Conservation (phyloP, 2,113 vertebrate genomes). For the Megalops atlanticus region DNA sequence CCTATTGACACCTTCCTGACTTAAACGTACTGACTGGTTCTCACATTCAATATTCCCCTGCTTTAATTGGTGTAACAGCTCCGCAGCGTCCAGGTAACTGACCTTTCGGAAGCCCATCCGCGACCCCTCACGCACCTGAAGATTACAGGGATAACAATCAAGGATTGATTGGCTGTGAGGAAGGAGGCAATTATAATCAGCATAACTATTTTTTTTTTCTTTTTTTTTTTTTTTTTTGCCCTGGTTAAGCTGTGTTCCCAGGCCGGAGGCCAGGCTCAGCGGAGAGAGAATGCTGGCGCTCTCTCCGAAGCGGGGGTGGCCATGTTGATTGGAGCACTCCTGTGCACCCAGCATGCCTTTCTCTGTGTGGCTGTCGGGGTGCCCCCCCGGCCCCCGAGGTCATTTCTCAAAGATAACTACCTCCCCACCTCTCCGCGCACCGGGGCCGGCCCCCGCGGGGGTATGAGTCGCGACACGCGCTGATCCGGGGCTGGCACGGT, state of each 20-base stretch:
- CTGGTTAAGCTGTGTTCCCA: neutral
- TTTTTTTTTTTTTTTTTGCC: too few relatives aligned
- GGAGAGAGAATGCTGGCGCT: neutral
- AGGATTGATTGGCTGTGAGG: neutral
- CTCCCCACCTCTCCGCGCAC: slow-evolving; percentile 45
- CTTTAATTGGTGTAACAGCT: neutral
- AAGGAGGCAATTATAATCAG: neutral
- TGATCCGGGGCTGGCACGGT: slow-evolving; percentile 19
- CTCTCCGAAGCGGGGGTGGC: too few relatives aligned
- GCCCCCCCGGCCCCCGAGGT: neutral
- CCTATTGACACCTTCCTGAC: neutral
- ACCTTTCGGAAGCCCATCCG: neutral
- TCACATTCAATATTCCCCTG: neutral
- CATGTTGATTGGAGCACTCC: neutral
- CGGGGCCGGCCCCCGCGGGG: slow-evolving; percentile 2
- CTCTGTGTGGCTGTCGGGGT: too few relatives aligned
- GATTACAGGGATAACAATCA: neutral
- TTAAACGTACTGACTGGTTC: neutral
- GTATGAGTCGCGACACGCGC: neutral
- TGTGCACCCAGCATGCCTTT: too few relatives aligned
- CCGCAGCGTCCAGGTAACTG: neutral
- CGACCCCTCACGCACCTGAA: neutral
- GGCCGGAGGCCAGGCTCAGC: neutral
- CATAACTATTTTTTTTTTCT: neutral
- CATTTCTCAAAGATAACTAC: slow-evolving; percentile 23